Percentiles rank a stretch among this genome's conserved stretches.
phyloP scores from a whole-genome alignment of 2,113 vertebrate species.

The Larimichthys polyactis region DNA sequence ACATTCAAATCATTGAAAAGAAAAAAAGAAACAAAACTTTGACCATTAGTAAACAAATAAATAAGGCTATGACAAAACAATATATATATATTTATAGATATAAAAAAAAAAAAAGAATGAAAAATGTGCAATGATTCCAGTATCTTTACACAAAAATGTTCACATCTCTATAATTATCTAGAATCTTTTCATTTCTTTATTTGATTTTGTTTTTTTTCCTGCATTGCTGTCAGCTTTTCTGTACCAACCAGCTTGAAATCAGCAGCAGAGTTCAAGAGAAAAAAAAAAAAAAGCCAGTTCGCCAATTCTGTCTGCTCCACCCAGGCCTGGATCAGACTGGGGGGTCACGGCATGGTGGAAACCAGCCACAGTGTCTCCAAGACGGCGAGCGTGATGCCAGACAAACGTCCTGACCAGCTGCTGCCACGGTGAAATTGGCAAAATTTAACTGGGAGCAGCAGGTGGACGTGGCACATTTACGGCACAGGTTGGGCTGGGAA shows the following conservation, averaged over 20 bases:
- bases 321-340: not conserved
- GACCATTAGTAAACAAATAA: constrained; percentile 82
- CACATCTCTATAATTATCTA: constrained; percentile 70
- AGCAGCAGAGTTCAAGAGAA: not conserved
- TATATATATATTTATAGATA: constrained; percentile 74
- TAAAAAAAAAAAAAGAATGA: constrained; percentile 50
- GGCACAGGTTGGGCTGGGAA: constrained; percentile 20
- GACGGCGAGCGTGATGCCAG: not conserved
- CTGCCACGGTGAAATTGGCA: not conserved
- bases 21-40: constrained; percentile 49
- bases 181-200: constrained; percentile 41
- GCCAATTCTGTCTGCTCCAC: not conserved
- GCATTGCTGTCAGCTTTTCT: constrained; percentile 29
- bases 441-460: not conserved
- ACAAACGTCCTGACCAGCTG: not conserved
- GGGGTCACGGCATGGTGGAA: not conserved
- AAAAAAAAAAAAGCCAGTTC: not conserved
- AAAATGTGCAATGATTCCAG: constrained; percentile 82
- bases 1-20: constrained; percentile 73
- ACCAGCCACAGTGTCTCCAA: not conserved
- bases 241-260: constrained; percentile 37
- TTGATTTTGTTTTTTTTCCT: constrained; percentile 28
- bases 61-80: constrained; percentile 83
- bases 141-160: constrained; percentile 76
- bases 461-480: constrained; percentile 21